Percentiles rank a stretch among this genome's conserved stretches.
These are phyloP conservation scores for Rhabdomys dilectus DNA, from an alignment of 2,113 vertebrate species.

Conservation along the genomic window DNA sequence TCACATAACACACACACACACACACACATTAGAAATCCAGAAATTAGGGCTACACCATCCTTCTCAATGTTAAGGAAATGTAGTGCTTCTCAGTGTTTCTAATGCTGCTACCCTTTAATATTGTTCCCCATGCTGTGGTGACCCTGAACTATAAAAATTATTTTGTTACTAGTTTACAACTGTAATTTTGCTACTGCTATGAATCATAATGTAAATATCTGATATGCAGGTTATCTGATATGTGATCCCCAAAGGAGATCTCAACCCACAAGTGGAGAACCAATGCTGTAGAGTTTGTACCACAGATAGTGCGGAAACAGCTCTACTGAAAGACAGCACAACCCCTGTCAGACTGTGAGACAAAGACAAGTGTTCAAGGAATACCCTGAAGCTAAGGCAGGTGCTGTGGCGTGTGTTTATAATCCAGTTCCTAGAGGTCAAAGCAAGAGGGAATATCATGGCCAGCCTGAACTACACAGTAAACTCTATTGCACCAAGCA, in stretches of 20 bases:
- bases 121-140: neutral
- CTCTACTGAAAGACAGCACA: neutral
- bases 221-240: neutral
- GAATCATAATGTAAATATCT: neutral
- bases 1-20: neutral
- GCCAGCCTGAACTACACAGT: neutral
- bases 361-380: constrained; percentile 1
- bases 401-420: too few relatives aligned
- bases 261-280: neutral
- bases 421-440: neutral
- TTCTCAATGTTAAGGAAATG: neutral
- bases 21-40: neutral
- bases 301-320: neutral
- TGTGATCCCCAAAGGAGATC: neutral
- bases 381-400: neutral
- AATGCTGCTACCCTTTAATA: neutral
- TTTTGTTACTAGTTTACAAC: neutral
- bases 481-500: too few relatives aligned
- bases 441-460: neutral
- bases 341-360: neutral
- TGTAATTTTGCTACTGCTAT: neutral
- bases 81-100: neutral
- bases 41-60: neutral
- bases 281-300: neutral
- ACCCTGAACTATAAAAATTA: neutral